These are phyloP conservation scores for Rutilus rutilus DNA, from an alignment of 2,113 vertebrate genomes.

Conservation along the genomic window DNA sequence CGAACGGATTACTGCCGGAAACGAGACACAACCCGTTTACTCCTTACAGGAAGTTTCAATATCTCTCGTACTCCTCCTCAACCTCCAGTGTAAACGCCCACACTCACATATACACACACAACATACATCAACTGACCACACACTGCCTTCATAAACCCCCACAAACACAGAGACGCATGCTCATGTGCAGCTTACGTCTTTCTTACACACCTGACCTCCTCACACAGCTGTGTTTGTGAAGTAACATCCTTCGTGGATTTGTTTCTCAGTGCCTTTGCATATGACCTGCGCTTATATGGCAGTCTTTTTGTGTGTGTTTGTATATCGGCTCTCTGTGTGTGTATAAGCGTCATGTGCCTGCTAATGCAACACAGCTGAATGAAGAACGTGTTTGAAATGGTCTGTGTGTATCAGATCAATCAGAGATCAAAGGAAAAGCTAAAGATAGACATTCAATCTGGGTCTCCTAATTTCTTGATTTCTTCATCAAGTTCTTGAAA, in stretches of 20 bases:
- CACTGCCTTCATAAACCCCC: slow-evolving; percentile 5
- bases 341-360: neutral
- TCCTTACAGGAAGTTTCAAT: slow-evolving; percentile 44
- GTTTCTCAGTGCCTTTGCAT: slow-evolving; percentile 30
- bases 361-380: neutral
- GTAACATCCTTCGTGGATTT: slow-evolving; percentile 25
- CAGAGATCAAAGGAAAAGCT: slow-evolving; percentile 14
- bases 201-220: slow-evolving; percentile 46
- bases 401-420: slow-evolving; percentile 8
- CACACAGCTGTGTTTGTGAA: slow-evolving; percentile 75
- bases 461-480: neutral
- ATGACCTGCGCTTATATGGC: slow-evolving; percentile 8
- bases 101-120: neutral
- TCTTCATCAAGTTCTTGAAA: neutral
- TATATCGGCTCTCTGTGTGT: neutral
- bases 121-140: slow-evolving; percentile 25
- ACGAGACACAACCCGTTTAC: slow-evolving; percentile 41
- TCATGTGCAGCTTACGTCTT: neutral
- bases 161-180: neutral
- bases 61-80: slow-evolving; percentile 4
- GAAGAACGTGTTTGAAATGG: neutral
- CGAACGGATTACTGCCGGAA: slow-evolving; percentile 64
- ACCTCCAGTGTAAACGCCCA: neutral
- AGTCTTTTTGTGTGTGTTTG: slow-evolving; percentile 36
- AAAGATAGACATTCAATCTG: slow-evolving; percentile 16